Evolutionary conservation across 2,888 invertebrate genomes (phyloP), one percentile per base, ranked within the genome.

Genomic region (Epinotia brunnichana): DNA sequence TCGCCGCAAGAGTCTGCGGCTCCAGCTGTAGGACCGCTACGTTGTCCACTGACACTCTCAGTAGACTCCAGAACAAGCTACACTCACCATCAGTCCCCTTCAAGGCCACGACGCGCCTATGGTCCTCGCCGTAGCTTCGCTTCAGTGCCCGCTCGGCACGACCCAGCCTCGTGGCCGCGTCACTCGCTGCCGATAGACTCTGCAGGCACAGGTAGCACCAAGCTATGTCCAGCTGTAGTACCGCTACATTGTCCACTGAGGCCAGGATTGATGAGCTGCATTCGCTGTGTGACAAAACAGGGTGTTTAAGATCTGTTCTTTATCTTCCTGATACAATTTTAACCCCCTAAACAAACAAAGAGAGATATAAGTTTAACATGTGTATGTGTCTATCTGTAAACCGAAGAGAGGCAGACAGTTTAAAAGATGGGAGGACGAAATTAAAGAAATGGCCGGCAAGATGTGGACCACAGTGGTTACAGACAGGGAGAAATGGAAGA

Each of bases 191-290:
- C 0, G 94, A 92, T 51, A 97, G 94, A 83, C 95, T 95, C 85
- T 95, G 94, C 29, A 98, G 93, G 81, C 96, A 95, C 67, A 97
- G 94, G 90, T 97, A 97, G 86, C 97, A 97, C 97, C 98, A 98
- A n/a, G 97, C 96, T 76, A 97, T 96, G 88, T 98, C 97, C 81
- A 98, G 90, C 87, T 97, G 97, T 44, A 97, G 92, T 5, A 97
- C 92, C 0, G 96, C 97, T 89, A 96, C 97, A 88, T 98, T 98
- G 89, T 97, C 97, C 11, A 97, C 97, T 0, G 94, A 88, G 72
- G 95, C 93, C 41, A 97, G 90, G 64, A 96, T 87, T 29, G 94
- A 90, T 0, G 96, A 94, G 29, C 95, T 92, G 84, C 96, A 96
- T 69, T 94, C 94, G 76, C 96, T 96, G 87, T 96, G 87, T 15